Evolutionary conservation across 1,140 invertebrate genomes (phyloP).

Genomic region (Drosophila novamexicana): DNA sequence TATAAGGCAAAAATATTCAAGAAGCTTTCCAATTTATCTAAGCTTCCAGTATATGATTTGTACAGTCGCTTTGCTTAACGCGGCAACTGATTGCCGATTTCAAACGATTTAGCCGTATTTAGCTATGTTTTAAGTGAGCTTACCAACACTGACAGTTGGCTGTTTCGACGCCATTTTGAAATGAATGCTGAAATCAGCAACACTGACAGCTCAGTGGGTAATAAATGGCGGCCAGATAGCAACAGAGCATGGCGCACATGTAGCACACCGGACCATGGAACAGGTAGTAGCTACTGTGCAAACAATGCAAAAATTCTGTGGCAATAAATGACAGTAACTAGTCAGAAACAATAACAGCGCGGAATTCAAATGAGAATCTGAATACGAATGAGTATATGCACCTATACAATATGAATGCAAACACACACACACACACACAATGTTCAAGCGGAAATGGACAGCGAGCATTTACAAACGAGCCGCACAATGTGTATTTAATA

Average conservation of each 20-base stretch:
- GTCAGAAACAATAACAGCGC: conserved; percentile 51
- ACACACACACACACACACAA: conserved; percentile 17
- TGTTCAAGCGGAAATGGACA: conserved; percentile 38
- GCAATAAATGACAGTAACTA: conserved; percentile 72
- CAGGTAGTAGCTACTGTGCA: conserved; percentile 40
- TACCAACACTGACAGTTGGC: conserved; percentile 7
- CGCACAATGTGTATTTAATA: conserved; percentile 9
- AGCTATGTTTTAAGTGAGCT: background rate
- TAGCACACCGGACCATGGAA: background rate
- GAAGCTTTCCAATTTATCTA: no score
- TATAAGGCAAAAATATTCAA: no score
- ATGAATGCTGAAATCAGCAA: conserved; percentile 58
- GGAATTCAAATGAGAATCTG: conserved; percentile 9
- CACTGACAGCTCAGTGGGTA: conserved; percentile 37
- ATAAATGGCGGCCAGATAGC: conserved; percentile 47
- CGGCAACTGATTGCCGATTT: background rate
- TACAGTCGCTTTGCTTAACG: background rate
- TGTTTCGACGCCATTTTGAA: conserved; percentile 29
- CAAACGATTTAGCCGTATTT: background rate
- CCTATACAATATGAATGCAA: conserved; percentile 18
- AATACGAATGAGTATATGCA: conserved; percentile 16
- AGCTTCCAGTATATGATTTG: background rate
- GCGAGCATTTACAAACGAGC: conserved; percentile 29
- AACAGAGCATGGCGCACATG: background rate
- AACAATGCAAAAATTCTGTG: conserved; percentile 64